Conservation (phyloP, 2,797 vertebrate species). For the Psittacula echo region DNA sequence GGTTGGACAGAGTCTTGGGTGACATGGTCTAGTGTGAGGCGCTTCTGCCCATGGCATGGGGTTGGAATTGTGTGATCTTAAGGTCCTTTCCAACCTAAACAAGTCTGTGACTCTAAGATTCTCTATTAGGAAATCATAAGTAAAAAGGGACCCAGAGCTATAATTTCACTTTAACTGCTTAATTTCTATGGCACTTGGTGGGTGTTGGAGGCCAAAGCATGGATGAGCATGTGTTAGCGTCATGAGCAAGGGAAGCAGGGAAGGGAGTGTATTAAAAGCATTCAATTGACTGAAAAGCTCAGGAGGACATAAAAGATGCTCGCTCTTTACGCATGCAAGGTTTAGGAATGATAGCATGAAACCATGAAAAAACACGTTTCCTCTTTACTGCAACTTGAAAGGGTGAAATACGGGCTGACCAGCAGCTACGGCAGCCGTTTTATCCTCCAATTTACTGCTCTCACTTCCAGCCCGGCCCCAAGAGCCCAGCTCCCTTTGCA, state of each 20-base stretch:
- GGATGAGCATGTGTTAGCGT: rapidly evolving
- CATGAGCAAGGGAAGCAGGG: neutral
- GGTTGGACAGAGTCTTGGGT: neutral
- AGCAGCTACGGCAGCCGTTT: neutral
- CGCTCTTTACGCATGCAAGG: neutral
- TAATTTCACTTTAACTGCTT: neutral
- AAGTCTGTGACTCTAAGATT: neutral
- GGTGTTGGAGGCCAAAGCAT: rapidly evolving
- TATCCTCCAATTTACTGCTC: constrained; percentile 56
- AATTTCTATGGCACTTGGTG: neutral
- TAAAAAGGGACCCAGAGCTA: neutral
- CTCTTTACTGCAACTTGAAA: constrained; percentile 8
- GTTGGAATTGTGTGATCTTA: neutral
- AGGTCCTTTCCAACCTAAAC: neutral
- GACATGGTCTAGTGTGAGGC: neutral
- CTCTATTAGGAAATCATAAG: neutral
- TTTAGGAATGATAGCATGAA: neutral
- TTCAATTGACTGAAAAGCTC: constrained; percentile 28
- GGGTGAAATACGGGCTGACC: constrained; percentile 15
- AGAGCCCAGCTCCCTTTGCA: neutral
- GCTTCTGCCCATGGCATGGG: neutral
- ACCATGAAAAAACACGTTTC: neutral
- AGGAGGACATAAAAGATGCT: neutral
- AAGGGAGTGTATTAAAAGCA: neutral
- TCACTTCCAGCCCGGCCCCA: neutral